A percentile compares a stretch with the other conserved stretches of the same genome.
These are phyloP conservation scores for Leucophenga montana DNA, from an alignment of 2,888 invertebrate species.

Conservation along the genomic window DNA sequence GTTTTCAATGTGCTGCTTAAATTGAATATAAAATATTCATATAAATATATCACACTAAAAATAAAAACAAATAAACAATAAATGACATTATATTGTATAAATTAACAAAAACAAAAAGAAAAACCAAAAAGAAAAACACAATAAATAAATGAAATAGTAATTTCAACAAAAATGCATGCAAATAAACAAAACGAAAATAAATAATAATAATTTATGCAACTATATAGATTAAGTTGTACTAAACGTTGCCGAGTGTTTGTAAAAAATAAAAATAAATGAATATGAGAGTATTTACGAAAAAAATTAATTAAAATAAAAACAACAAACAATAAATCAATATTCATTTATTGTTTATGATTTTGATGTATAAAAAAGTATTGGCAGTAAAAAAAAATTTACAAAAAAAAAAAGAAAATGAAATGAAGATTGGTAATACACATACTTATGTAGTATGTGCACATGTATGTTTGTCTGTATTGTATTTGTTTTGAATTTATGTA, in stretches of 20 bases:
- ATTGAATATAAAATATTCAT: conserved; percentile 58
- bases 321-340: neutral
- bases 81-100: neutral
- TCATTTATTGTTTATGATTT: conserved; percentile 2
- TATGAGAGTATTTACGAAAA: neutral
- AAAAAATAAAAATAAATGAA: conserved; percentile 3
- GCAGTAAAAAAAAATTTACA: neutral
- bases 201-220: conserved; percentile 8
- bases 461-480: conserved; percentile 46
- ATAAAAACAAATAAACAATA: conserved; percentile 20
- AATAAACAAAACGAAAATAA: conserved; percentile 24
- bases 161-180: conserved; percentile 35
- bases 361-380: neutral
- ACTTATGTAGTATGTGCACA: conserved; percentile 4
- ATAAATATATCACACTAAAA: conserved; percentile 15
- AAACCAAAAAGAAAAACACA: conserved; percentile 21
- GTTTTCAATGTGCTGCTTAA: conserved; percentile 39
- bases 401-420: neutral
- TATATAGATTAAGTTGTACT: neutral
- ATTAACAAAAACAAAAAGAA: conserved; percentile 26
- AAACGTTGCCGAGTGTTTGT: neutral
- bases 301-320: neutral
- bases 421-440: neutral
- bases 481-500: conserved; percentile 47
- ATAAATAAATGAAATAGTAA: conserved; percentile 14